Conservation (phyloP, 1,140 invertebrate genomes). For the Chionoecetes opilio region DNA sequence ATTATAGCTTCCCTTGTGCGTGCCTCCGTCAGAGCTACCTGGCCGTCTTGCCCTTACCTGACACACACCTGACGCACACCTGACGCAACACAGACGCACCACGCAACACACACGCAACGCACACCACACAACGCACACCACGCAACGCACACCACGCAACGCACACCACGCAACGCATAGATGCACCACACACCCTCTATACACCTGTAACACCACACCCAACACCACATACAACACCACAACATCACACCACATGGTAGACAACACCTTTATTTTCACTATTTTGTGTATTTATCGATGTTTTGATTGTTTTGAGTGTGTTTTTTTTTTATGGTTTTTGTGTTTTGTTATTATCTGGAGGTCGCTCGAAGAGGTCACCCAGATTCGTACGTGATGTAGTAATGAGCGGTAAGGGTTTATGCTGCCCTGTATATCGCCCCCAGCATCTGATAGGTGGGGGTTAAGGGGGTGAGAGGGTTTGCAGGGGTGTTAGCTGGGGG, state of each 20-base stretch:
- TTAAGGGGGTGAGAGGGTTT: background rate
- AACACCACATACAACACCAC: background rate
- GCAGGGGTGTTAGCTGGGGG: background rate
- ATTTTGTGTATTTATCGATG: background rate
- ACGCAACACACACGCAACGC: background rate
- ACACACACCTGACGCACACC: conserved; percentile 57
- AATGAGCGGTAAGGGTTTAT: conserved; percentile 49
- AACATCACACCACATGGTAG: too few species aligned
- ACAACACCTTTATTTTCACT: too few species aligned
- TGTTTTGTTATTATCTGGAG: background rate
- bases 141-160: conserved; percentile 57
- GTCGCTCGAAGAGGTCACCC: background rate
- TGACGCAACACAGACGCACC: conserved; percentile 35
- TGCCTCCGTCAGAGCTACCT: conserved; percentile 73
- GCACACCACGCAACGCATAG: conserved; percentile 19
- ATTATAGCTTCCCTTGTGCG: conserved; percentile 76
- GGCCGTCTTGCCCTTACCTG: background rate
- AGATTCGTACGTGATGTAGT: conserved; percentile 40
- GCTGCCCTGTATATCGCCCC: conserved; percentile 45
- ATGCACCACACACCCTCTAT: background rate
- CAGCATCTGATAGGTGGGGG: conserved; percentile 51
- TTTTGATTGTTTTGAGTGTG: background rate
- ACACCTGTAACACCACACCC: background rate
- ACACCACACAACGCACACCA: background rate
- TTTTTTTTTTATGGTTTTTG: background rate